Evolutionary conservation across 2,797 vertebrate species (phyloP).

Genomic region (Glyptemys insculpta): DNA sequence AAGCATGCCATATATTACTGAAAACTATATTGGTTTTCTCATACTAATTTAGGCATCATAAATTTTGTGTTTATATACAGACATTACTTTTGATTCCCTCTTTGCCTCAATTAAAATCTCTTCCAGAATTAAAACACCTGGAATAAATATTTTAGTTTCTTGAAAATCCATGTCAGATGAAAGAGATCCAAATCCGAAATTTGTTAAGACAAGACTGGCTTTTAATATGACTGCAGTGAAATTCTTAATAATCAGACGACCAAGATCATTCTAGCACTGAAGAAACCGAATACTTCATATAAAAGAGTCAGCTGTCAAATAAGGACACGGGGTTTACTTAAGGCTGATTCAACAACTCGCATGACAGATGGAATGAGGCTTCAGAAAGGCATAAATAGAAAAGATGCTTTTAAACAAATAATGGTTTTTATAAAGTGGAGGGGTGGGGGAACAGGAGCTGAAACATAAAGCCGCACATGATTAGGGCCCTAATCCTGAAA

Average conservation of each 20-base stretch:
- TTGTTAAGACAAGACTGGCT: fast-evolving
- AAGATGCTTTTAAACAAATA: not conserved
- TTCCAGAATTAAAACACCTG: fast-evolving
- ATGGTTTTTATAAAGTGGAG: not conserved
- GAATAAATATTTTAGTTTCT: not conserved
- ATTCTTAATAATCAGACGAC: fast-evolving
- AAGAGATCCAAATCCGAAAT: not conserved
- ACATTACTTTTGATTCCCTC: not conserved
- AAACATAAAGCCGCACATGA: not conserved
- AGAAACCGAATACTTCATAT: not conserved
- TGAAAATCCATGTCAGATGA: not conserved
- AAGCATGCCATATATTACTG: not conserved
- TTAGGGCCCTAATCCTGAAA: not conserved
- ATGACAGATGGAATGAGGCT: not conserved
- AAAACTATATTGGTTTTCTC: not conserved
- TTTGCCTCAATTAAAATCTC: not conserved
- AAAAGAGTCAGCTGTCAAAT: fast-evolving
- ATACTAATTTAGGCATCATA: not conserved
- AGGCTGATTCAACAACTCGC: constrained; percentile 22
- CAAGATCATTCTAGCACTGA: fast-evolving
- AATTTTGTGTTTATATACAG: not conserved
- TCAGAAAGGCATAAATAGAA: fast-evolving
- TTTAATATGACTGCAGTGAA: not conserved
- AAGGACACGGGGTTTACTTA: not conserved
- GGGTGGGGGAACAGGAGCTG: fast-evolving